Base-by-base conservation (phyloP, 2,113 vertebrate species). In the Monopterus albus region DNA sequence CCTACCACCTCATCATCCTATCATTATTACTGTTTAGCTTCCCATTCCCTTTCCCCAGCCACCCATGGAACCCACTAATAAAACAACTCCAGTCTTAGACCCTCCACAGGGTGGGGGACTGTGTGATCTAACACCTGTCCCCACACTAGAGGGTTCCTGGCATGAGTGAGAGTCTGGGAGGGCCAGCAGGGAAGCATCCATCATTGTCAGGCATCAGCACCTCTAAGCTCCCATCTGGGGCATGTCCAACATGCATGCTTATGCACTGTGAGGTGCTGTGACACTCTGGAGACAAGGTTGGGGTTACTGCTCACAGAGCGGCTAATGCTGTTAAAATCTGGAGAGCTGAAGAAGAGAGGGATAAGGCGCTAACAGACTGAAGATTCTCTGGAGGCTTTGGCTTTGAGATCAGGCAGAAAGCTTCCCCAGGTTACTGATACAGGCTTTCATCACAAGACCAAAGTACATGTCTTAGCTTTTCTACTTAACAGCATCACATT, bases 1-100 rank as follows among this genome's bases (percentile, higher is more conserved):
- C 53, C 69, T 33, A 25, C 38, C n/a, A n/a, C 40, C 57, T 35
- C 38, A n/a, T 46, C 49, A 20, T n/a, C 21, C 52, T 28, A 55
- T 52, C 75, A 87, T 79, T 85, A 86, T 87, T 86, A 88, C 83
- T 82, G 81, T 82, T 87, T 85, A 77, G 75, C 64, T 72, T 82
- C 78, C 71, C 68, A 46, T 70, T 72, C 63, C 56, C 25, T 61
- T 79, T 69, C 11, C 52, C 52, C 63, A 51, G 57, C 58, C 53
- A 49, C 85, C 78, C 84, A 61, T 55, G 85, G 84, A 77, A 81
- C 84, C 87, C 49, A 47, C 83, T 85, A 89, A 89, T 90, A 87
- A 90, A 91, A 85, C 80, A 75, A 65, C 86, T 87, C 65, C 78
- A 78, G 74, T 78, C 71, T 68, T 68, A 69, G 84, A 83, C 83